phyloP scores from a whole-genome alignment of 2,113 vertebrate species.

The Cepphus grylle region DNA sequence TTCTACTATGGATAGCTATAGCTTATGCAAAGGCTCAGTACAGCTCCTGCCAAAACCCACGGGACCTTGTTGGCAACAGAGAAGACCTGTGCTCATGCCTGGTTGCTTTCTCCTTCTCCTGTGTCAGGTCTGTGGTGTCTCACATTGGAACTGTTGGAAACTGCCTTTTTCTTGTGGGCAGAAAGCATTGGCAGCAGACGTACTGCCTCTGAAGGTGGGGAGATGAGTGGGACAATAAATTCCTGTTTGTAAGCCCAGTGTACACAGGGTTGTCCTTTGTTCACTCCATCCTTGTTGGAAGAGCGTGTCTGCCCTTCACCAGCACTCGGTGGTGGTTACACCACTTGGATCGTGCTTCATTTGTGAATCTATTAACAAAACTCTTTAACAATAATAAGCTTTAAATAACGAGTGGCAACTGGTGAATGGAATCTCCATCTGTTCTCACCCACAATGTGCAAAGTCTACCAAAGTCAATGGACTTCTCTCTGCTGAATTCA shows the following conservation, averaged over 20 bases:
- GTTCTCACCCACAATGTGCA: conserved; percentile 48
- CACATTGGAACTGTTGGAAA: not conserved
- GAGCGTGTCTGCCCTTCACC: not conserved
- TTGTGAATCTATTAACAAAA: conserved; percentile 24
- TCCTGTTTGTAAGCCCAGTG: not conserved
- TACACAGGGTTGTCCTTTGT: not conserved
- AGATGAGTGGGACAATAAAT: not conserved
- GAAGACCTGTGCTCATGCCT: fast-evolving
- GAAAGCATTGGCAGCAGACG: not conserved
- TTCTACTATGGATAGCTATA: not conserved
- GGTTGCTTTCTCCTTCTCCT: not conserved
- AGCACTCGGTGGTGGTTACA: not conserved
- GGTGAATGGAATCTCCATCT: conserved; percentile 63
- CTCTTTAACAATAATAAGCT: conserved; percentile 23
- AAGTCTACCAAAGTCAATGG: conserved; percentile 62
- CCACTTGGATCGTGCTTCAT: not conserved
- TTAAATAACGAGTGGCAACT: conserved; percentile 54
- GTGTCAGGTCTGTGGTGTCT: not conserved
- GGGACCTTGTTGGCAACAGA: not conserved
- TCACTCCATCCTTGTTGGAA: not conserved
- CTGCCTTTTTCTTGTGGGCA: not conserved
- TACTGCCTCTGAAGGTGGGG: not conserved
- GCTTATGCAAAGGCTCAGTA: not conserved
- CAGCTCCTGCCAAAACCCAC: not conserved
- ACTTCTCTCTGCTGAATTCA: conserved; percentile 23